These are phyloP conservation scores for Sorex araneus DNA, from an alignment of 2,113 vertebrate species.

Conservation along the genomic window DNA sequence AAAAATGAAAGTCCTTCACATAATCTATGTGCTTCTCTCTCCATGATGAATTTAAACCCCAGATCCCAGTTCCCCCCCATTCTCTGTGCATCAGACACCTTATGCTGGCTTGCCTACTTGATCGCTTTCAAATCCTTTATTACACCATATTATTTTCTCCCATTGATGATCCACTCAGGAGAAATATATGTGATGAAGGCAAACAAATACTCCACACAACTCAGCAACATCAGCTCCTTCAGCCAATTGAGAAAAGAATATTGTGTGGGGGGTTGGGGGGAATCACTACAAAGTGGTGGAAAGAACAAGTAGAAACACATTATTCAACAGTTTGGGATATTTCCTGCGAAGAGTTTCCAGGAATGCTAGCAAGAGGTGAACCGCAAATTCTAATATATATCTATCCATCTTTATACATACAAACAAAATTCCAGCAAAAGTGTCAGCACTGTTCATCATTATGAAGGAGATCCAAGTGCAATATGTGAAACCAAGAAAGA, in stretches of 20 bases:
- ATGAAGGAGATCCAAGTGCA: neutral
- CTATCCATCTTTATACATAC: neutral
- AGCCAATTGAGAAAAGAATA: neutral
- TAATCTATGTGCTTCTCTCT: rapidly evolving
- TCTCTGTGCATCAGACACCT: neutral
- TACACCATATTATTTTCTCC: neutral
- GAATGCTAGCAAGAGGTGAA: neutral
- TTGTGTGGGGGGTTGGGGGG: neutral
- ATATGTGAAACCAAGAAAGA: conserved; percentile 19
- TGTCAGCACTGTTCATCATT: neutral
- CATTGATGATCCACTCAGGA: neutral
- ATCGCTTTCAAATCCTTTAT: neutral
- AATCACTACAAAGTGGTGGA: neutral
- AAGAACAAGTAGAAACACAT: neutral
- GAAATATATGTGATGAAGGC: neutral
- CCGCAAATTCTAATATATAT: neutral
- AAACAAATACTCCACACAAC: neutral
- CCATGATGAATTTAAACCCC: neutral
- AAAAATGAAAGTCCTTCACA: conserved; percentile 10
- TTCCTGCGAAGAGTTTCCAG: neutral
- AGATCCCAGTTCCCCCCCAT: neutral
- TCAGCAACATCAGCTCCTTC: neutral
- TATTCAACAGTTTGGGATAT: neutral
- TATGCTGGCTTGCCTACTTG: neutral
- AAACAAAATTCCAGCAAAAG: neutral